A percentile compares a stretch with the other conserved stretches of the same genome.
Evolutionary conservation across 1,140 invertebrate species (phyloP).

Genomic region (Cardiocondyla obscurior): DNA sequence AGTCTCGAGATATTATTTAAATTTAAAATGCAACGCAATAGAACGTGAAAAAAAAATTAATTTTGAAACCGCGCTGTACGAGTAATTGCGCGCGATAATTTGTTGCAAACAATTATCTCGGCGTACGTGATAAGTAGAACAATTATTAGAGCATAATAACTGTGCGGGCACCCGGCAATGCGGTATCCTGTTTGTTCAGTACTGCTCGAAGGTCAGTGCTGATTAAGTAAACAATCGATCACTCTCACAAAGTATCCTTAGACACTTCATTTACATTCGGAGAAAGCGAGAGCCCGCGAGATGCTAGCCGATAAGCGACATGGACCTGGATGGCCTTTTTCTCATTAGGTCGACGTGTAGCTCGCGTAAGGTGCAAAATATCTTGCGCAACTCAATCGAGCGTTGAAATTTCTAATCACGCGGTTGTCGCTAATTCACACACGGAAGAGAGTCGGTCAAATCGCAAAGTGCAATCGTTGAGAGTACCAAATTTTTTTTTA

Average conservation of each 20-base stretch:
- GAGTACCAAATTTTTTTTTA: background rate
- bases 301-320: background rate
- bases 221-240: conserved; percentile 50
- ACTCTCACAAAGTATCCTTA: background rate
- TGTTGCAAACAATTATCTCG: background rate
- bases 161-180: background rate
- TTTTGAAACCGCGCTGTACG: background rate
- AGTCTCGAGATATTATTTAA: background rate
- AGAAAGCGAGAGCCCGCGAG: conserved; percentile 59
- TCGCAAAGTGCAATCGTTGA: background rate
- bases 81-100: background rate
- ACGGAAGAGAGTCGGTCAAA: conserved; percentile 14
- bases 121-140: conserved; percentile 14
- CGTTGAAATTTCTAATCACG: conserved; percentile 36
- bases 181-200: background rate
- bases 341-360: background rate
- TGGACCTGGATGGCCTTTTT: conserved; percentile 34
- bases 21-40: conserved; percentile 14
- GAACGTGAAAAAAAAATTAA: background rate
- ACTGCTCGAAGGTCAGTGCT: background rate
- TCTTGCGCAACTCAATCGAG: conserved; percentile 45
- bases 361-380: conserved; percentile 52
- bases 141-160: conserved; percentile 41
- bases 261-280: conserved; percentile 61
- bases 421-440: conserved; percentile 26